These are phyloP conservation scores for Drosophila arawakana DNA, from an alignment of 1,140 invertebrate genomes.

Conservation along the genomic window DNA sequence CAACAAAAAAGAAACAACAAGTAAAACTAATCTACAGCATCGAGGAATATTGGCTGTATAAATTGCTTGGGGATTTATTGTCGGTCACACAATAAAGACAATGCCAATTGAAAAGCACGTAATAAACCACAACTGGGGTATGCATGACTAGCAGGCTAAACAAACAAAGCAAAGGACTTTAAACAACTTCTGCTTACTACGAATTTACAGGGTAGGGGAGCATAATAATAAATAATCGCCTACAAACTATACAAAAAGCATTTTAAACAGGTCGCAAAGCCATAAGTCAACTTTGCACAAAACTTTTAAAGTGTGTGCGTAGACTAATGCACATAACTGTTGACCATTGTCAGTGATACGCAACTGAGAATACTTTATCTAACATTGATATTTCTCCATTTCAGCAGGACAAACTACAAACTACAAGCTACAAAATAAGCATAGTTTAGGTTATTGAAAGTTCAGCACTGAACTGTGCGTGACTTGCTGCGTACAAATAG, in stretches of 20 bases:
- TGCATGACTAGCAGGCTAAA: background rate
- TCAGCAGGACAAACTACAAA: background rate
- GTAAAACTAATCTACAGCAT: conserved; percentile 60
- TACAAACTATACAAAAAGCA: background rate
- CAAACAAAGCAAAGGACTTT: too few species aligned
- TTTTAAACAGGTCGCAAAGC: background rate
- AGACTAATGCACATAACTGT: conserved; percentile 8
- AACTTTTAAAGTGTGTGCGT: background rate
- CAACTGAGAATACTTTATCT: conserved; percentile 4
- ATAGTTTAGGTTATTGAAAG: conserved; percentile 10
- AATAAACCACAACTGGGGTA: background rate
- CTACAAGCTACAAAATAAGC: background rate
- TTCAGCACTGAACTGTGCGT: background rate
- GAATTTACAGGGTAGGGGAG: background rate
- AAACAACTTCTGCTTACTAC: too few species aligned
- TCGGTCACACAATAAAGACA: conserved; percentile 39
- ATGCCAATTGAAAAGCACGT: conserved; percentile 46
- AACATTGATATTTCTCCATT: conserved; percentile 8
- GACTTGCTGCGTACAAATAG: background rate
- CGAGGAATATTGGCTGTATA: conserved; percentile 55
- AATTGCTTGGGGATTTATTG: conserved; percentile 65
- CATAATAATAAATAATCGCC: background rate
- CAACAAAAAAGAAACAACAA: conserved; percentile 24
- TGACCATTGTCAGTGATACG: background rate
- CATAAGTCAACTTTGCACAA: background rate